These are phyloP conservation scores for Callopanchax toddi DNA, from an alignment of 2,113 vertebrate species.

Conservation along the genomic window DNA sequence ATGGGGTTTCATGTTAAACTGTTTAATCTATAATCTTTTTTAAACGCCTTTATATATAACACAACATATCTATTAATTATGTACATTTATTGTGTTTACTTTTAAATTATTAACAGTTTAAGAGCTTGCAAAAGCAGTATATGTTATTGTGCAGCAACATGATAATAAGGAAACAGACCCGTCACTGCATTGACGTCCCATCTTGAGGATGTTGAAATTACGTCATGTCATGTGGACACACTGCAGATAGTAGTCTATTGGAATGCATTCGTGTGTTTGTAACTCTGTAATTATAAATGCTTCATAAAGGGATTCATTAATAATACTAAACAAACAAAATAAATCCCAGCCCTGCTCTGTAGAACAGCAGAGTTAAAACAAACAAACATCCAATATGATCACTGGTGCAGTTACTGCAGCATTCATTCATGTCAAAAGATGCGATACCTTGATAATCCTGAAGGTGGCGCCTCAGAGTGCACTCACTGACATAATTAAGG, in stretches of 20 bases:
- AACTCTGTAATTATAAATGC: background rate
- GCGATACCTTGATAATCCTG: constrained; percentile 27
- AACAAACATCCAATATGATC: too few relatives aligned
- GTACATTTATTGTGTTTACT: too few relatives aligned
- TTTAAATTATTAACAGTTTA: too few relatives aligned
- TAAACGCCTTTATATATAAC: background rate
- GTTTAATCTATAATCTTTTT: background rate
- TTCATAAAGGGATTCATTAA: background rate
- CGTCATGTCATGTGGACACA: constrained; percentile 52
- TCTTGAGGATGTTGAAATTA: constrained; percentile 61
- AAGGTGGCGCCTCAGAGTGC: constrained; percentile 2
- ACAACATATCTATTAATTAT: too few relatives aligned
- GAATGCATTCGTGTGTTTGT: background rate
- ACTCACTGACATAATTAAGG: background rate
- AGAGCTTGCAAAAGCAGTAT: too few relatives aligned
- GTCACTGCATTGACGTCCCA: constrained; percentile 9
- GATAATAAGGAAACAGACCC: background rate
- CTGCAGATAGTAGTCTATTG: constrained; percentile 29
- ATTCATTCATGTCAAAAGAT: constrained; percentile 9
- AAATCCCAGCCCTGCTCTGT: background rate
- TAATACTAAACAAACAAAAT: background rate
- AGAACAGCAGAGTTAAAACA: too few relatives aligned
- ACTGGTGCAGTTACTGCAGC: constrained; percentile 32
- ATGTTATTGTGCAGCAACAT: background rate
- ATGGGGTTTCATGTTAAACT: constrained; percentile 12